Evolutionary conservation across 2,113 vertebrate species (phyloP).

Genomic region (Lepisosteus oculatus): DNA sequence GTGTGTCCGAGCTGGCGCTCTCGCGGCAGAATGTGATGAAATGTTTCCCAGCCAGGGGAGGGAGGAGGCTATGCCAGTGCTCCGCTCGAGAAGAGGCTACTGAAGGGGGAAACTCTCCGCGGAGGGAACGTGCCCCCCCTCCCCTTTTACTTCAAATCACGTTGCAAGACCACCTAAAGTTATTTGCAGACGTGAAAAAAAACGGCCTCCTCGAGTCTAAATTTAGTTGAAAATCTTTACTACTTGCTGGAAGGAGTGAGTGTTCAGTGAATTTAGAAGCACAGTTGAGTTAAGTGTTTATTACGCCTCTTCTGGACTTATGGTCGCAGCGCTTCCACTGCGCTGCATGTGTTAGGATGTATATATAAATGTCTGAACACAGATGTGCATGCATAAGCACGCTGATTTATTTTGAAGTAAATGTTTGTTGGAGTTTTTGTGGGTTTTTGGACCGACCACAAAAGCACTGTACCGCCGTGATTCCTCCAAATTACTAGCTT

Average conservation of each 20-base stretch:
- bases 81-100: background rate
- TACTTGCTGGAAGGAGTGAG: too few relatives aligned
- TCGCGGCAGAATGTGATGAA: conserved; percentile 53
- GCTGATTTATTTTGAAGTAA: background rate
- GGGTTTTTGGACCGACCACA: conserved; percentile 6
- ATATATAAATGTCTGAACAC: background rate
- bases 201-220: too few relatives aligned
- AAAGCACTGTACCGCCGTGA: background rate
- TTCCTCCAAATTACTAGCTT: background rate
- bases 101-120: conserved; percentile 3
- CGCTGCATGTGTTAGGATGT: too few relatives aligned
- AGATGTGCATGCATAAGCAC: background rate
- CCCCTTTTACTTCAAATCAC: background rate
- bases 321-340: too few relatives aligned
- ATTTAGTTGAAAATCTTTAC: too few relatives aligned
- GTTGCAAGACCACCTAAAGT: too few relatives aligned
- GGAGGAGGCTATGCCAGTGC: conserved; percentile 16
- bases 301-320: too few relatives aligned
- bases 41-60: conserved; percentile 24
- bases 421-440: conserved; percentile 4
- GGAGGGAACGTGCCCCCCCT: background rate
- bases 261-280: too few relatives aligned
- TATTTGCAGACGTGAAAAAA: too few relatives aligned
- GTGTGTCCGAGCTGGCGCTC: conserved; percentile 33
- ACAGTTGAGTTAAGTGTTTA: too few relatives aligned